Evolutionary conservation across 2,113 vertebrate species (phyloP).

Genomic region (Corydoras maculifer): DNA sequence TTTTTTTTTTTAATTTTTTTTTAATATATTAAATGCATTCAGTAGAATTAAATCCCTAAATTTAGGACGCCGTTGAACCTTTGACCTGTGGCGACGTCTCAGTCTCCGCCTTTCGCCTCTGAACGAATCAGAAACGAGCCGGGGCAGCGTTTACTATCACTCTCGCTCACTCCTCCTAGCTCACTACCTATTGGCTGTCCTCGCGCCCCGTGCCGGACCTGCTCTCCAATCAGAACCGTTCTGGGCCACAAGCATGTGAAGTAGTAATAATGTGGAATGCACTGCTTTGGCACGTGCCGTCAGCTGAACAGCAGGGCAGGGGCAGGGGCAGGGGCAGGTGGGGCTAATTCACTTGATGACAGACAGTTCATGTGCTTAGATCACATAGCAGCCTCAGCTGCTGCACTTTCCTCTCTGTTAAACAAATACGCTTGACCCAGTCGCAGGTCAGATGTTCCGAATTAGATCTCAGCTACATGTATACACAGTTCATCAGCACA

Average conservation of each 20-base stretch:
- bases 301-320: conserved; percentile 55
- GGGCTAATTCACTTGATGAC: conserved; percentile 52
- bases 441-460: background rate
- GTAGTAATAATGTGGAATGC: conserved; percentile 73
- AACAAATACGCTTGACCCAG: background rate
- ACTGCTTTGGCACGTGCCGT: conserved; percentile 68
- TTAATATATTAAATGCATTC: too few species aligned
- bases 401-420: conserved; percentile 8
- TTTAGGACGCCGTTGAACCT: too few species aligned
- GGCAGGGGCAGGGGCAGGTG: conserved; percentile 18
- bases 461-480: background rate
- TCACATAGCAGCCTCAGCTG: conserved; percentile 42
- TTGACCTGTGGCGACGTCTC: too few species aligned
- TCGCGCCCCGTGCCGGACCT: conserved; percentile 51
- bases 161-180: conserved; percentile 54
- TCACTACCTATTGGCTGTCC: conserved; percentile 63
- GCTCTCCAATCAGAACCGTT: conserved; percentile 61
- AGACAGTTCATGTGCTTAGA: conserved; percentile 50
- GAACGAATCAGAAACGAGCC: conserved; percentile 47
- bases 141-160: conserved; percentile 49
- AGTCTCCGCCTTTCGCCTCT: background rate
- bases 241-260: conserved; percentile 69
- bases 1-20: too few species aligned
- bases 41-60: too few species aligned
- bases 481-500: background rate